A percentile compares a stretch with the other conserved stretches of the same genome.
These are phyloP conservation scores for Cisticola juncidis DNA, from an alignment of 2,113 vertebrate genomes.

Conservation along the genomic window DNA sequence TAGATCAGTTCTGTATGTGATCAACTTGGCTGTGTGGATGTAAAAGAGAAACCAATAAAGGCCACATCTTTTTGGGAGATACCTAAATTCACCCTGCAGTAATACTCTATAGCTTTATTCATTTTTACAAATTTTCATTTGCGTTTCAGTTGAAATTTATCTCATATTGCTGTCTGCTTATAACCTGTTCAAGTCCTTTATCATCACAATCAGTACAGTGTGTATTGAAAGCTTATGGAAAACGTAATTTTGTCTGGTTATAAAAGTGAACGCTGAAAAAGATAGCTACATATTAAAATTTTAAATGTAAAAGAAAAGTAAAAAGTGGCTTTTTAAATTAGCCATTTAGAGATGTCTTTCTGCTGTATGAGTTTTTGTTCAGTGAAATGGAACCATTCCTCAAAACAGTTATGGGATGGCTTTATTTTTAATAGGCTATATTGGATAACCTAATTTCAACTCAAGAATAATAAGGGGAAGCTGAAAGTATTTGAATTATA, in stretches of 20 bases:
- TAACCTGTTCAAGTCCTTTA: background rate
- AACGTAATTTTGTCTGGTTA: conserved; percentile 1
- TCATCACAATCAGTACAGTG: background rate
- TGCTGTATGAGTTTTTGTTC: background rate
- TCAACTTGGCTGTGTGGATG: background rate
- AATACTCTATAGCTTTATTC: background rate
- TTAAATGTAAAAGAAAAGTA: background rate
- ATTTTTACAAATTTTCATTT: background rate
- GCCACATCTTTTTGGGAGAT: background rate
- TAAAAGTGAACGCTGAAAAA: background rate
- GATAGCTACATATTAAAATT: background rate
- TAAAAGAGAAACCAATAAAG: background rate
- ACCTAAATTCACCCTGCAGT: background rate
- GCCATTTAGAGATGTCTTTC: background rate
- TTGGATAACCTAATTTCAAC: background rate
- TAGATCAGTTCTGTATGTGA: background rate
- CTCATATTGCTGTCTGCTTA: background rate
- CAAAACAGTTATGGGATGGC: background rate
- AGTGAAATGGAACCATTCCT: background rate
- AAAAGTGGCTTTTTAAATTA: background rate
- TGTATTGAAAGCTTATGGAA: background rate
- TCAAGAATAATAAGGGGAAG: background rate
- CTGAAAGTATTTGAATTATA: background rate
- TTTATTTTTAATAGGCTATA: background rate
- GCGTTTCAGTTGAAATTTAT: background rate